Evolutionary conservation across 1,140 invertebrate species (phyloP).

Genomic region (Octopus sinensis): DNA sequence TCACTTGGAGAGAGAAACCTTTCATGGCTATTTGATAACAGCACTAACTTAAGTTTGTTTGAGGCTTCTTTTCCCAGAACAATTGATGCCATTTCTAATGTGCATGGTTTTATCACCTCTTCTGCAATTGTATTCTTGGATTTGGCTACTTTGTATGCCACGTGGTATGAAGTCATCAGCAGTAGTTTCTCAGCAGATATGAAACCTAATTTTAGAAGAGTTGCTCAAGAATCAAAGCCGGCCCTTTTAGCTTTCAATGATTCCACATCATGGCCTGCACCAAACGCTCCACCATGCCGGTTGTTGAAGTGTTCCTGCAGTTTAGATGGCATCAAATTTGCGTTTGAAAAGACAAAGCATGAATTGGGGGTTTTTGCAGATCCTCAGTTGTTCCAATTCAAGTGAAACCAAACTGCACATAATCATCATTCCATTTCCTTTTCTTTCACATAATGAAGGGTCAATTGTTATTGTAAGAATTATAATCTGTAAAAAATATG

Average conservation of each 20-base stretch:
- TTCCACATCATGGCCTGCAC: not conserved
- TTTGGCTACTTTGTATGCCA: constrained; percentile 6
- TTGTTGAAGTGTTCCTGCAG: constrained; percentile 11
- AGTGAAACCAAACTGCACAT: not conserved
- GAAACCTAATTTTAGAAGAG: constrained; percentile 15
- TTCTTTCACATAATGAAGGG: not conserved
- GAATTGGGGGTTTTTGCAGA: not conserved
- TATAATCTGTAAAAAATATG: too few species aligned
- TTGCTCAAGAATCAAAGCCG: constrained; percentile 6
- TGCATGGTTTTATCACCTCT: constrained; percentile 12
- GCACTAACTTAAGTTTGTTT: constrained; percentile 12
- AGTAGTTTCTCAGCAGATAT: constrained; percentile 5
- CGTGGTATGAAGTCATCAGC: constrained; percentile 9
- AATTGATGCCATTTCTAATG: too few species aligned
- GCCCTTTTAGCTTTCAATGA: constrained; percentile 10
- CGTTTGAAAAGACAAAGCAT: constrained; percentile 9
- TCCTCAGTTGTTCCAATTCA: not conserved
- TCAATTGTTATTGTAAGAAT: too few species aligned
- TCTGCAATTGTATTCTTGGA: constrained; percentile 14
- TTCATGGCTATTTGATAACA: too few species aligned
- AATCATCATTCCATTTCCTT: constrained; percentile 9
- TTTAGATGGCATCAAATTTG: constrained; percentile 13
- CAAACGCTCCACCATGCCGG: constrained; percentile 7
- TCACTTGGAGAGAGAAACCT: too few species aligned
- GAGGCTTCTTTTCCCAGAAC: constrained; percentile 8